Percentiles rank a stretch among this genome's conserved stretches.
Conservation (phyloP, 2,797 vertebrate genomes). For the Amblyopsis hoosieri region DNA sequence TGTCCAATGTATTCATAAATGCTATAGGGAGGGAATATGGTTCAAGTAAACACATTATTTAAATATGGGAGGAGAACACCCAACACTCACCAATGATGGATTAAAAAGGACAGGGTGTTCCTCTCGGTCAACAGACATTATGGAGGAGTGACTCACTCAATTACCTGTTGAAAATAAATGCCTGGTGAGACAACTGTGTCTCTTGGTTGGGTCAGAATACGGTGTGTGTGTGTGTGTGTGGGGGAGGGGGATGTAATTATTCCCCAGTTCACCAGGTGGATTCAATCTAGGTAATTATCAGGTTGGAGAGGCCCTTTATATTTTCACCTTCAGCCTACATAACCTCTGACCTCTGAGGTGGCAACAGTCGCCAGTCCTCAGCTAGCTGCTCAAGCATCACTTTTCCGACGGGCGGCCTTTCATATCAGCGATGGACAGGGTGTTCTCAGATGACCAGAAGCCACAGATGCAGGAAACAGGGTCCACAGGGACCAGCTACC, state of each 20-base stretch:
- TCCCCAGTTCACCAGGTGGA: slow-evolving; percentile 55
- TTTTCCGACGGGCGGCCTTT: slow-evolving; percentile 70
- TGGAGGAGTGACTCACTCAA: slow-evolving; percentile 45
- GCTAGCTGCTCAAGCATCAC: slow-evolving; percentile 59
- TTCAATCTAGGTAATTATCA: slow-evolving; percentile 71
- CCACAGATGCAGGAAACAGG: slow-evolving; percentile 48
- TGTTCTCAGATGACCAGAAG: slow-evolving; percentile 66
- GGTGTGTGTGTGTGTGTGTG: neutral
- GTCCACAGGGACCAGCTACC: slow-evolving; percentile 39
- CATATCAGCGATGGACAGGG: slow-evolving; percentile 66
- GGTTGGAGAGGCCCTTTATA: slow-evolving; percentile 55
- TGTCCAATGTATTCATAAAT: slow-evolving; percentile 34
- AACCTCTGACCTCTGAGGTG: slow-evolving; percentile 67
- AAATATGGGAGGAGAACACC: slow-evolving; percentile 28
- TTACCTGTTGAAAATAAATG: slow-evolving; percentile 37
- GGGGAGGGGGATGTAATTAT: slow-evolving; percentile 42
- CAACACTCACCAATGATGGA: slow-evolving; percentile 31
- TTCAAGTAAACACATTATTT: too few species aligned
- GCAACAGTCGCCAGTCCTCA: slow-evolving; percentile 52
- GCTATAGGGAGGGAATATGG: neutral
- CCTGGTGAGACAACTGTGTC: slow-evolving; percentile 38
- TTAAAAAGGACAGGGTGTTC: slow-evolving; percentile 33
- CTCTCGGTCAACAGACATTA: slow-evolving; percentile 38
- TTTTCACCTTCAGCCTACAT: slow-evolving; percentile 58
- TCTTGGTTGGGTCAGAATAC: slow-evolving; percentile 49